These are phyloP conservation scores for Drosophila nasuta DNA, from an alignment of 1,140 invertebrate species.

Conservation along the genomic window DNA sequence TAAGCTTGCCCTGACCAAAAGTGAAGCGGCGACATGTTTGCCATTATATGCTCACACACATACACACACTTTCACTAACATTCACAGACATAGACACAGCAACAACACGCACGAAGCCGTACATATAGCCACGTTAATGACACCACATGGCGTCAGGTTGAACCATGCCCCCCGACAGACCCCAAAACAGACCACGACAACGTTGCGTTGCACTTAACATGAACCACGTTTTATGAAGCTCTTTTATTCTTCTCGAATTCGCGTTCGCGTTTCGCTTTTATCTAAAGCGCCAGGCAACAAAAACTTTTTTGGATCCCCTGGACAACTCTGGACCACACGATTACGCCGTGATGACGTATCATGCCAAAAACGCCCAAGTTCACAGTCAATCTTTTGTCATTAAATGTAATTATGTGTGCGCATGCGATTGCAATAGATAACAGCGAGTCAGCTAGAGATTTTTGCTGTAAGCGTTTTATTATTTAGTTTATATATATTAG, in stretches of 20 bases:
- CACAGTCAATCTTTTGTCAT: constrained; percentile 17
- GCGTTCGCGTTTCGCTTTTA: constrained; percentile 19
- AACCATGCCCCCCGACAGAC: constrained; percentile 25
- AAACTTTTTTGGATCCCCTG: constrained; percentile 17
- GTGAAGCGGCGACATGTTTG: constrained; percentile 15
- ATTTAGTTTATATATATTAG: background rate
- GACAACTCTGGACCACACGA: background rate
- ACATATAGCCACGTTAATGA: constrained; percentile 58
- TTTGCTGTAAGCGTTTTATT: background rate
- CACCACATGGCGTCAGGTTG: constrained; percentile 57
- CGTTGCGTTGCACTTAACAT: constrained; percentile 65
- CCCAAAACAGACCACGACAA: constrained; percentile 40
- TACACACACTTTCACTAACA: background rate
- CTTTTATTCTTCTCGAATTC: constrained; percentile 22
- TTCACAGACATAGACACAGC: too few relatives aligned
- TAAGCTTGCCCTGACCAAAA: constrained; percentile 48
- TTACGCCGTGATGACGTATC: background rate
- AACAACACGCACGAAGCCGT: background rate
- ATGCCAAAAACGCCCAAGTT: constrained; percentile 12
- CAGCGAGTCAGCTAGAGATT: background rate
- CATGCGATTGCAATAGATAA: constrained; percentile 11
- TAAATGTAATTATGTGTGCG: constrained; percentile 23
- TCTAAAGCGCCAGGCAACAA: constrained; percentile 20
- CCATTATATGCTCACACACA: constrained; percentile 44
- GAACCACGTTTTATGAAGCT: constrained; percentile 58